Evolutionary conservation across 1,140 invertebrate genomes (phyloP).

Genomic region (Calliopsis andreniformis): DNA sequence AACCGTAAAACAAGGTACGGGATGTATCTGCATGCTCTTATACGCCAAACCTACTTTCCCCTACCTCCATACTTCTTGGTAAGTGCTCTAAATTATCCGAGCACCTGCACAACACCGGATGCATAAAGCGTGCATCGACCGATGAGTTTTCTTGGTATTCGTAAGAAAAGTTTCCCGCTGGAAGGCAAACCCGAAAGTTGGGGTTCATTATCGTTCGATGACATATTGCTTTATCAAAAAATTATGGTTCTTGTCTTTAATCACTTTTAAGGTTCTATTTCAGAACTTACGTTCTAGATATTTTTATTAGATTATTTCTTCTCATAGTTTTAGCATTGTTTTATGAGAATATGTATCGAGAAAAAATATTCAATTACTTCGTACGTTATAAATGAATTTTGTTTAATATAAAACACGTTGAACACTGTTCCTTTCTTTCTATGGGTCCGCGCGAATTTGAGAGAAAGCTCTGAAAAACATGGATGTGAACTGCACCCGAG

Average conservation of each 20-base stretch:
- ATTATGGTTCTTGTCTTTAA: neutral
- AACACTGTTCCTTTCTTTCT: neutral
- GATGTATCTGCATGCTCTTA: slow-evolving; percentile 60
- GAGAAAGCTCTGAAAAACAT: neutral
- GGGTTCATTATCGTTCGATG: neutral
- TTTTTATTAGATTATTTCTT: too few relatives aligned
- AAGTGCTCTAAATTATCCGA: slow-evolving; percentile 72
- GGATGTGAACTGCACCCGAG: neutral
- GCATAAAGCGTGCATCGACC: slow-evolving; percentile 56
- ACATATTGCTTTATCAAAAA: too few relatives aligned
- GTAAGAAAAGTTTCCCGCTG: neutral
- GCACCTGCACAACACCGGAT: slow-evolving; percentile 59
- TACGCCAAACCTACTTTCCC: slow-evolving; percentile 67
- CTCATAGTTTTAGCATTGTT: too few relatives aligned
- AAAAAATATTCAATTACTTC: too few relatives aligned
- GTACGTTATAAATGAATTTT: too few relatives aligned
- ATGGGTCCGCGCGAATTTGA: neutral
- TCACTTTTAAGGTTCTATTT: too few relatives aligned
- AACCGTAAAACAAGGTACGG: slow-evolving; percentile 66
- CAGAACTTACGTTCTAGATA: too few relatives aligned
- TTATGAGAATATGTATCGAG: too few relatives aligned
- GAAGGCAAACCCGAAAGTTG: neutral
- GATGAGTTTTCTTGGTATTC: slow-evolving; percentile 57
- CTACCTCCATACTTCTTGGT: slow-evolving; percentile 59
- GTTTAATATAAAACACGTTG: too few relatives aligned